A percentile compares a stretch with the other conserved stretches of the same genome.
Conservation (phyloP, 2,888 invertebrate species). For the Germaria angustata region DNA sequence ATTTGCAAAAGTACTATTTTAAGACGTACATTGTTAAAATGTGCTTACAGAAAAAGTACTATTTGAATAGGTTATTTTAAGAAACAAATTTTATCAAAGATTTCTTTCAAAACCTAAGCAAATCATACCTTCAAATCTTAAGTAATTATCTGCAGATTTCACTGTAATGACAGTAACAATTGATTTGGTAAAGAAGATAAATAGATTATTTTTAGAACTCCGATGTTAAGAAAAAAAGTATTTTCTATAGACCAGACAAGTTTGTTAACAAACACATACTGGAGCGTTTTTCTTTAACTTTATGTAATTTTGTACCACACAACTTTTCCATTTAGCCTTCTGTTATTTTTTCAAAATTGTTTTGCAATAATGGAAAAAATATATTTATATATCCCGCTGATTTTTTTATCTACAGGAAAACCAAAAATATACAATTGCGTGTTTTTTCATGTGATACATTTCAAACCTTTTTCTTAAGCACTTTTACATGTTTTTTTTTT, state of each 20-base stretch:
- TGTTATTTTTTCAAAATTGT: neutral
- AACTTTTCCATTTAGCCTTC: neutral
- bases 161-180: neutral
- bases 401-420: too few relatives aligned
- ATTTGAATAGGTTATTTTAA: neutral
- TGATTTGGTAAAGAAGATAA: neutral
- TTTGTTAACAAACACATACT: constrained; percentile 11
- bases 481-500: too few relatives aligned
- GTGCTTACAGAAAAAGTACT: neutral
- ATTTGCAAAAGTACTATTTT: too few relatives aligned
- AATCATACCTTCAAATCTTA: too few relatives aligned
- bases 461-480: too few relatives aligned
- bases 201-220: constrained; percentile 4
- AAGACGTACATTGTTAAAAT: too few relatives aligned
- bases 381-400: constrained; percentile 39
- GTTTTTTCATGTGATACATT: too few relatives aligned
- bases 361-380: constrained; percentile 4
- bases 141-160: neutral
- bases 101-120: too few relatives aligned
- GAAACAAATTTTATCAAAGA: too few relatives aligned
- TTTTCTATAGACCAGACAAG: neutral
- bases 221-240: neutral
- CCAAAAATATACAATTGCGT: too few relatives aligned
- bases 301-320: constrained; percentile 30
- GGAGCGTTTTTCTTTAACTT: neutral